These are phyloP conservation scores for Cinclus mexicanus DNA, from an alignment of 2,113 vertebrate species.

Conservation along the genomic window DNA sequence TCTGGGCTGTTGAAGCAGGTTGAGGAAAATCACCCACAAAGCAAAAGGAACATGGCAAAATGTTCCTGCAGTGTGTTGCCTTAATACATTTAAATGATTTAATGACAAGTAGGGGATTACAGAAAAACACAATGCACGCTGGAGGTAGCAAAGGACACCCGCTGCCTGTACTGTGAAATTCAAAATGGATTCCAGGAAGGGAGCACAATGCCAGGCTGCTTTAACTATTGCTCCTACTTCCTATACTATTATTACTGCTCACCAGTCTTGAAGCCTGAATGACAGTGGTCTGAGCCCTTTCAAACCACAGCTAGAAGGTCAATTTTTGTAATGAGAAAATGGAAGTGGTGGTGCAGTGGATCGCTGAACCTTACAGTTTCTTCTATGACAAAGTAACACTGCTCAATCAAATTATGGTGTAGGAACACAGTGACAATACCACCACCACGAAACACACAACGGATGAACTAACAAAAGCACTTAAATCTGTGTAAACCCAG, in stretches of 20 bases:
- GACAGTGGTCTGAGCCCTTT: constrained; percentile 83
- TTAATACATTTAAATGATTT: constrained; percentile 73
- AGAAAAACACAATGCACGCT: constrained; percentile 55
- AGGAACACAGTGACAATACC: constrained; percentile 68
- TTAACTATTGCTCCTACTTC: constrained; percentile 63
- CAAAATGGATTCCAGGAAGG: constrained; percentile 77
- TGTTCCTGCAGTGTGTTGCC: constrained; percentile 58
- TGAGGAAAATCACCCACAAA: constrained; percentile 56
- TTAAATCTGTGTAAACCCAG: constrained; percentile 55
- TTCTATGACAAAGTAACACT: constrained; percentile 65
- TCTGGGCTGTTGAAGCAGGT: not conserved
- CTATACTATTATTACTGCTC: constrained; percentile 80
- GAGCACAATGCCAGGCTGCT: constrained; percentile 61
- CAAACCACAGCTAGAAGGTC: constrained; percentile 78
- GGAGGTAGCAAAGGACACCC: constrained; percentile 59
- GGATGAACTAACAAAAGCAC: constrained; percentile 50
- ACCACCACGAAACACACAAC: constrained; percentile 47
- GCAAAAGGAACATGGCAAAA: constrained; percentile 59
- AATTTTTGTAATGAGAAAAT: constrained; percentile 85
- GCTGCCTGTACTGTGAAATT: constrained; percentile 70
- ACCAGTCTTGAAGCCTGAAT: constrained; percentile 76
- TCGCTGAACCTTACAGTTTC: constrained; percentile 77
- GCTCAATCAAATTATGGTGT: constrained; percentile 74
- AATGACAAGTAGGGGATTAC: constrained; percentile 71
- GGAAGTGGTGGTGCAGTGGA: constrained; percentile 74